Base-by-base conservation (phyloP, 1,140 invertebrate genomes). In the Tetragonula clypearis region DNA sequence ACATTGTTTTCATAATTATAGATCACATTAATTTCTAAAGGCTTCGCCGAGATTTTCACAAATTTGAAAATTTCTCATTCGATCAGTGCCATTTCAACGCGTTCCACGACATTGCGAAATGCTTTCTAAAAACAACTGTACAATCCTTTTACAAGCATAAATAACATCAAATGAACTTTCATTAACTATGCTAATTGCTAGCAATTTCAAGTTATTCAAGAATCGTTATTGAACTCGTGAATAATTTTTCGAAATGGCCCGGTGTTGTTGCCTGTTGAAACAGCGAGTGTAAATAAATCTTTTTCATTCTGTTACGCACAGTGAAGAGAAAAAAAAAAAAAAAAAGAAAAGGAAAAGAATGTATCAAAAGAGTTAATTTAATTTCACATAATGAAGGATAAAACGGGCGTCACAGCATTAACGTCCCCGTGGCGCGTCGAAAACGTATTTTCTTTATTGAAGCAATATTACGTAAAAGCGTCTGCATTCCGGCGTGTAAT, bases 361-460 rank as follows among this genome's bases (percentile, higher is more conserved):
- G 23, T 65, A 68, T 76, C 15, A 56, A 17, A 62, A 72, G 60
- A 60, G 62, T 87, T 74, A 35, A 53, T 78, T 58, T 72, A 80
- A 84, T 79, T 87, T n/a, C 23, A 30, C 21, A 30, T 41, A 58
- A 76, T 68, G 60, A 23, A 35, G 17, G 26, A 23, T 60, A 30
- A 77, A 77, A 56, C 11, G 26, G 77, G 49, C 19, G 30, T 55
- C 23, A 21, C 23, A 74, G 49, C 49, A 41, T 82, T 77, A 68
- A 76, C 62, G 69, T 56, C 19, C 2, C 55, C 55, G 71, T 30
- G 26, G 55, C 30, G 35, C 15, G 62, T 55, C 53, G 26, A 26
- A 85, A 88, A 84, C 58, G 82, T 83, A 88, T 86, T 88, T 86
- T 81, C 84, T 82, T 82, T 86, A 86, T 69, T 72, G 85, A 66